phyloP scores from a whole-genome alignment of 2,113 vertebrate genomes.

The Pan paniscus region DNA sequence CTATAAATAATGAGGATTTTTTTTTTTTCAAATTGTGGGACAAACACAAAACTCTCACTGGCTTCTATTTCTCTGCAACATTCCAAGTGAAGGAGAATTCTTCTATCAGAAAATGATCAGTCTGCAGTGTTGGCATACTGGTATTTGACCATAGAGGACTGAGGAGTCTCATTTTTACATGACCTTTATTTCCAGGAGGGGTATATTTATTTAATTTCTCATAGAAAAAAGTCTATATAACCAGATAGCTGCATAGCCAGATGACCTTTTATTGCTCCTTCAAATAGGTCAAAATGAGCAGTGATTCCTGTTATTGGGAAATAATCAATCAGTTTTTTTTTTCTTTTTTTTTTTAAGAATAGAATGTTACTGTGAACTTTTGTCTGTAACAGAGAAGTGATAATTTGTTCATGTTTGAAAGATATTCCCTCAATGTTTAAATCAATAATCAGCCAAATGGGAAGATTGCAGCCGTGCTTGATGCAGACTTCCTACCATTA shows the following conservation, averaged over 20 bases:
- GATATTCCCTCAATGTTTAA: not conserved
- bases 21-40: not conserved
- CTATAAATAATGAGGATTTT: not conserved
- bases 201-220: slow-evolving; percentile 21
- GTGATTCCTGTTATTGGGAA: slow-evolving; percentile 3
- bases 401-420: not conserved
- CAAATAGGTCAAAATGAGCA: not conserved
- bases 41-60: not conserved
- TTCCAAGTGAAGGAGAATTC: not conserved
- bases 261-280: not conserved
- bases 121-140: not conserved
- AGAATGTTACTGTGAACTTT: not conserved
- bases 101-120: not conserved
- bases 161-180: not conserved
- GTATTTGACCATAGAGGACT: not conserved
- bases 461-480: not conserved
- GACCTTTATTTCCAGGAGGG: not conserved
- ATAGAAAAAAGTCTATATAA: not conserved
- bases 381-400: not conserved
- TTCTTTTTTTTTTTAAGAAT: not conserved
- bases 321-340: not conserved
- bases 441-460: not conserved
- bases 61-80: not conserved
- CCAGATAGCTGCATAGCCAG: not conserved
- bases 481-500: not conserved